phyloP scores from a whole-genome alignment of 2,797 vertebrate genomes.

The Spheniscus humboldti region DNA sequence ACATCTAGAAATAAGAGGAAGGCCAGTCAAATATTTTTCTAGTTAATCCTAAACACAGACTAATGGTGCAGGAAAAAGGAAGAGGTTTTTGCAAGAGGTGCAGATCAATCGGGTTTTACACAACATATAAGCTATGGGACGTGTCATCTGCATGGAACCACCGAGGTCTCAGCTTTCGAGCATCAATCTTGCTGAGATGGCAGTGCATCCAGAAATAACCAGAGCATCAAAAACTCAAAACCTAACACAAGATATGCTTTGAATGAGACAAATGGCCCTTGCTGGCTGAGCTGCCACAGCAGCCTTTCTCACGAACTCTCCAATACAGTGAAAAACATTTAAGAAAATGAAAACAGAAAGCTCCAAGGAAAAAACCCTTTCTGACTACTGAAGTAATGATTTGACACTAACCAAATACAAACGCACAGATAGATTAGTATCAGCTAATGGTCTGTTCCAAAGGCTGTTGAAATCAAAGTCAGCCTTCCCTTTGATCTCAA shows the following conservation, averaged over 20 bases:
- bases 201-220: not conserved
- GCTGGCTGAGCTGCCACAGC: not conserved
- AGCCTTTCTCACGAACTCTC: not conserved
- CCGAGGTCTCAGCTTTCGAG: not conserved
- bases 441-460: conserved; percentile 11
- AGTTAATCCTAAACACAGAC: not conserved
- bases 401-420: conserved; percentile 30
- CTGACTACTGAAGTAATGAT: not conserved
- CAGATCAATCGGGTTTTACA: not conserved
- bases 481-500: conserved; percentile 14
- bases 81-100: not conserved
- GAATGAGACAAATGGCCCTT: not conserved
- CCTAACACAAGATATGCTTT: not conserved
- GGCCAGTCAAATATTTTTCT: not conserved
- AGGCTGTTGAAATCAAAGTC: conserved; percentile 23
- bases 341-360: not conserved
- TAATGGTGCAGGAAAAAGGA: not conserved
- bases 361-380: not conserved
- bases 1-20: not conserved
- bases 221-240: not conserved
- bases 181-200: not conserved
- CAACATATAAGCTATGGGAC: rapidly evolving
- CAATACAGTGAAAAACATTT: not conserved
- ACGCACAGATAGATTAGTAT: not conserved
- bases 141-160: not conserved